Conservation (phyloP, 2,113 vertebrate species). For the Alosa alosa region DNA sequence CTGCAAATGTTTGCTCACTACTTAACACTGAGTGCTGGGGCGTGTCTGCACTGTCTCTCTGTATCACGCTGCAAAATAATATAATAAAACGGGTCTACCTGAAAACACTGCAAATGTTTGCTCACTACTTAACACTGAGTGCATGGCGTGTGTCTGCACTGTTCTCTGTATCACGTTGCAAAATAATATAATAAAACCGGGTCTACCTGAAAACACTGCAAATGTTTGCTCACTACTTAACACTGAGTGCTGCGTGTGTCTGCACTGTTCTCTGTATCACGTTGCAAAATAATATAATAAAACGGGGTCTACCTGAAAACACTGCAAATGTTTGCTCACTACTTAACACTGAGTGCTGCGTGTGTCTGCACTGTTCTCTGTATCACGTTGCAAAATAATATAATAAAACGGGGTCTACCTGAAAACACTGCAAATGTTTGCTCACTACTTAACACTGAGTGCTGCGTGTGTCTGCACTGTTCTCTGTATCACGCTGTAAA, state of each 20-base stretch:
- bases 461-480: too few species aligned
- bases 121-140: background rate
- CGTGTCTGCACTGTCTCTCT: too few species aligned
- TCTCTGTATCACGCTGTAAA: background rate
- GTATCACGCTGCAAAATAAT: background rate
- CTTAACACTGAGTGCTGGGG: background rate
- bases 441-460: background rate
- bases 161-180: background rate
- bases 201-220: background rate
- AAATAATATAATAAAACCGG: background rate
- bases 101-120: conserved; percentile 11
- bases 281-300: background rate
- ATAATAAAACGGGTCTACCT: background rate
- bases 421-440: conserved; percentile 11
- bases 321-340: conserved; percentile 11
- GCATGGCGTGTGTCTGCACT: too few species aligned
- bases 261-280: too few species aligned
- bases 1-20: conserved; percentile 6
- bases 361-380: too few species aligned
- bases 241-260: background rate
- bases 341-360: background rate
- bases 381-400: background rate
- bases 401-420: background rate
- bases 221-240: background rate
- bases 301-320: background rate